A percentile compares a stretch with the other conserved stretches of the same genome.
Evolutionary conservation across 2,888 invertebrate genomes (phyloP).

Genomic region (Oegoconia quadripuncta): DNA sequence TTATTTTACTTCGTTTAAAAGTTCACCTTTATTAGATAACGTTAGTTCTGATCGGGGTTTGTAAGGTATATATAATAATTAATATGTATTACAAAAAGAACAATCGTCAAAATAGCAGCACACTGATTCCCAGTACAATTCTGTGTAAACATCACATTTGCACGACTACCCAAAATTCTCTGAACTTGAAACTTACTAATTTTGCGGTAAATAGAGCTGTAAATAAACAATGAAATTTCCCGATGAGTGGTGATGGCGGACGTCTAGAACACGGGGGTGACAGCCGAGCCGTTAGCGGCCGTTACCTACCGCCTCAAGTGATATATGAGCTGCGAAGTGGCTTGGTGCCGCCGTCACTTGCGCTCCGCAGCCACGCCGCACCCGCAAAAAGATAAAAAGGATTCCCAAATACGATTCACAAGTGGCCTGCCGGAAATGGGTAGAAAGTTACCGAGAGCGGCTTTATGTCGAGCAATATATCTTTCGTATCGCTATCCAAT

Average conservation of each 20-base stretch:
- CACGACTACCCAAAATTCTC: too few relatives aligned
- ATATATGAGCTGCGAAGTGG: constrained; percentile 77
- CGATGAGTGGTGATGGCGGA: constrained; percentile 36
- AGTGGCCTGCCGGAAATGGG: constrained; percentile 75
- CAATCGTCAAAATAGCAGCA: too few relatives aligned
- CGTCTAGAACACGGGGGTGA: constrained; percentile 64
- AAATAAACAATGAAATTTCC: constrained; percentile 14
- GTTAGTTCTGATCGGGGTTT: too few relatives aligned
- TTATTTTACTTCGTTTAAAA: too few relatives aligned
- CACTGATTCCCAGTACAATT: too few relatives aligned
- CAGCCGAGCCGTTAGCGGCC: constrained; percentile 68
- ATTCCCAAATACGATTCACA: constrained; percentile 74
- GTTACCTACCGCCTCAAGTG: constrained; percentile 65
- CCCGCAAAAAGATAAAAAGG: constrained; percentile 75
- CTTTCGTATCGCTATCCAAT: constrained; percentile 74
- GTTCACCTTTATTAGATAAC: too few relatives aligned
- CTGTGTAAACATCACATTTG: too few relatives aligned
- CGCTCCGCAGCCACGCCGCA: constrained; percentile 54
- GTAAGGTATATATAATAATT: too few relatives aligned
- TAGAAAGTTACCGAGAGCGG: constrained; percentile 70
- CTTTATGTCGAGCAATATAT: constrained; percentile 74
- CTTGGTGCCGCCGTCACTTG: constrained; percentile 73
- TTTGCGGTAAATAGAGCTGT: not conserved
- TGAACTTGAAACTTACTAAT: too few relatives aligned
- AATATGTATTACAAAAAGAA: too few relatives aligned